These are phyloP conservation scores for Choristoneura rosaceana DNA, from an alignment of 2,888 invertebrate genomes.

Conservation along the genomic window DNA sequence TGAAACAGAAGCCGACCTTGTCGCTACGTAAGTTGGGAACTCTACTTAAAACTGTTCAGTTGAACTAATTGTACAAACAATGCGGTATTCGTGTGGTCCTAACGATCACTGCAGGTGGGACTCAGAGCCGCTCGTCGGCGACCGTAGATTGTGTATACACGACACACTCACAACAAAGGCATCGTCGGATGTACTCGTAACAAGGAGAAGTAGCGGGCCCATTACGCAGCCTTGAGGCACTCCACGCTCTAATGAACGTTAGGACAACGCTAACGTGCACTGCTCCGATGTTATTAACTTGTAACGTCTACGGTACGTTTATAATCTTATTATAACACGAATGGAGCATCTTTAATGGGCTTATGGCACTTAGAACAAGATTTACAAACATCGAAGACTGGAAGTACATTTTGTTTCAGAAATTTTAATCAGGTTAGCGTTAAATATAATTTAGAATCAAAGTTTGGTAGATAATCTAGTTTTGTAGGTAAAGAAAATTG, in stretches of 20 bases:
- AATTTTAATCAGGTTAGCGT: not conserved
- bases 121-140: conserved; percentile 22
- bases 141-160: conserved; percentile 35
- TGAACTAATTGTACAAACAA: conserved; percentile 75
- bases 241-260: conserved; percentile 59
- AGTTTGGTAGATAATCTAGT: conserved; percentile 1
- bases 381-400: conserved; percentile 13
- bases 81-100: conserved; percentile 63
- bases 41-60: conserved; percentile 69
- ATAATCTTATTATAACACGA: conserved; percentile 37
- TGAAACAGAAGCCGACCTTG: conserved; percentile 55
- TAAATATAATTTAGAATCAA: not conserved
- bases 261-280: conserved; percentile 52
- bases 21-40: conserved; percentile 59
- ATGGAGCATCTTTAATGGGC: conserved; percentile 29
- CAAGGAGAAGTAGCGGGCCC: conserved; percentile 72
- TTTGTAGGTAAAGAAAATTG: conserved; percentile 1
- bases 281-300: conserved; percentile 44
- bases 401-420: conserved; percentile 4
- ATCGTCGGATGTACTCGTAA: conserved; percentile 75
- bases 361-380: conserved; percentile 14
- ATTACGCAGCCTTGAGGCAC: conserved; percentile 71
- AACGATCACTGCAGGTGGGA: conserved; percentile 68
- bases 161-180: conserved; percentile 66
- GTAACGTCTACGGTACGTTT: conserved; percentile 40